Base-by-base conservation (phyloP, 2,113 vertebrate species). In the Eubucco bourcierii region DNA sequence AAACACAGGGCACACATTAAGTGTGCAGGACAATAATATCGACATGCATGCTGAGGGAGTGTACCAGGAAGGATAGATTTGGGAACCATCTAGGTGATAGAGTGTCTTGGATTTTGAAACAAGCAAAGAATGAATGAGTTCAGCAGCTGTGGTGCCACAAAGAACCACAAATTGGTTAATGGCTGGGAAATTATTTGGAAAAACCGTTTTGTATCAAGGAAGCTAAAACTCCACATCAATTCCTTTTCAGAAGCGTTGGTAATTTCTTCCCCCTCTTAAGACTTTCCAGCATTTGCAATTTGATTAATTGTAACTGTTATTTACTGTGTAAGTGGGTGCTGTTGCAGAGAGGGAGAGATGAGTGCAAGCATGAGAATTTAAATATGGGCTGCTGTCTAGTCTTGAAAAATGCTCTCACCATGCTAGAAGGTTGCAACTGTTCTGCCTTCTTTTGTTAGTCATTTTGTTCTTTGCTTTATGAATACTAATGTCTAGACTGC, bases 151-250 rank as follows among this genome's bases (percentile, higher is more conserved):
- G 61, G 44, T 80, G 13, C 67, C 46, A 25, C 21, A 64, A 67
- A 44, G 73, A 92, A 23, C 64, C 33, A 46, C 39, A 78, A 14
- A 34, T 39, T 78, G 59, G 31, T 78, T 94, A 75, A 85, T 88
- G 80, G 44, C 41, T n/a, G 19, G 31, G 63, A 90, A 91, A 31
- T 4, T 1, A 53, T 72, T 71, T 53, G 56, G 44, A 41, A 63
- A 94, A 91, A 87, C 17, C 47, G 65, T 68, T 94, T 88, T 44
- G 14, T 41, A 63, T 64, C 27, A 82, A 71, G 89, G 20, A 90
- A 28, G 31, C n/a, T 61, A 64, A 82, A 90, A 72, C 17, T 64
- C 56, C 5, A 4, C 68, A 28, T 87, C 73, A 9, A 15, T 82
- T 87, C 52, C 9, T 85, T 92, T 80, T 46, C 39, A 46, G 82